Conservation (phyloP, 1,140 invertebrate genomes). For the Ephestia elutella region DNA sequence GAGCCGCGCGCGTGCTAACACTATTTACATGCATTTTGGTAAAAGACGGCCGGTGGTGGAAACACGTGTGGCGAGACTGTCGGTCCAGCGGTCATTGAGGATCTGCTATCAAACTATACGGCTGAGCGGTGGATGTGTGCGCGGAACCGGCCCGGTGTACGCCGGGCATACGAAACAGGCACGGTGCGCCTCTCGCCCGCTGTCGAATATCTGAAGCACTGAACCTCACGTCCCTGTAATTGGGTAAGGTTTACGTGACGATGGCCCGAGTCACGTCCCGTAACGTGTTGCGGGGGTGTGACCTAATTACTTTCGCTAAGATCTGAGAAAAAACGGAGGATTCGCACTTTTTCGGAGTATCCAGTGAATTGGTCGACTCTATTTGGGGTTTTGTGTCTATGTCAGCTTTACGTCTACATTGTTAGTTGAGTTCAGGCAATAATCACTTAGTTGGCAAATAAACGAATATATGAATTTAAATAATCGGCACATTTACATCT, state of each 20-base stretch:
- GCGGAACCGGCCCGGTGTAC: constrained; percentile 58
- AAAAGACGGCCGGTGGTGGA: constrained; percentile 27
- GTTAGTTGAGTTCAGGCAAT: neutral
- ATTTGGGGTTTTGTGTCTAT: neutral
- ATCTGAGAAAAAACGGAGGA: constrained; percentile 9
- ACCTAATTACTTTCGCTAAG: constrained; percentile 64
- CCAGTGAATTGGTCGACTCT: neutral
- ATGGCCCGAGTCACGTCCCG: constrained; percentile 44
- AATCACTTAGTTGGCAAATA: too few relatives aligned
- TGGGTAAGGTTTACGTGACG: constrained; percentile 70
- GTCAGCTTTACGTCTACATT: neutral
- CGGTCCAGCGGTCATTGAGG: constrained; percentile 73
- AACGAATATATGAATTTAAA: too few relatives aligned
- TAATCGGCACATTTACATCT: neutral
- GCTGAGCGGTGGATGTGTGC: constrained; percentile 53
- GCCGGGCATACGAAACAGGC: constrained; percentile 65
- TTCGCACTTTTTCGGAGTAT: neutral
- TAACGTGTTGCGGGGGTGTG: constrained; percentile 45
- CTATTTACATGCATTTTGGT: constrained; percentile 64
- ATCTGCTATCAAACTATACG: constrained; percentile 69
- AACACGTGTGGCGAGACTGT: constrained; percentile 67
- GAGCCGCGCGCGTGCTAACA: constrained; percentile 39
- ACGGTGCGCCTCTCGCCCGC: constrained; percentile 28
- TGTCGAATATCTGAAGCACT: constrained; percentile 58
- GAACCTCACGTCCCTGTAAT: constrained; percentile 66